Evolutionary conservation across 2,797 vertebrate species (phyloP).

Genomic region (Okamejei kenojei): DNA sequence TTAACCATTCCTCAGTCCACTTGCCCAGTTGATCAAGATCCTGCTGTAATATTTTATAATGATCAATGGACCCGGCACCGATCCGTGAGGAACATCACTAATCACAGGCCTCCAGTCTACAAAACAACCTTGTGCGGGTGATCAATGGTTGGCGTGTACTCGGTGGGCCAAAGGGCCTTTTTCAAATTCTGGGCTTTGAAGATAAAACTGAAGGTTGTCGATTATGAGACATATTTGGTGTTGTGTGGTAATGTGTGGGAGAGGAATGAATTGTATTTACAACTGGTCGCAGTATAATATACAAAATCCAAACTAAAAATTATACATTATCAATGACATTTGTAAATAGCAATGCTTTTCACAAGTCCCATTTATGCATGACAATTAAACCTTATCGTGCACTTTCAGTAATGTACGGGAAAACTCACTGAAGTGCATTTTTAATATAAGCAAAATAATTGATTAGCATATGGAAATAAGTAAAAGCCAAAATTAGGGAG

Average conservation of each 20-base stretch:
- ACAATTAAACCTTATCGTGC: not conserved
- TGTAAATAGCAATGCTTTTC: not conserved
- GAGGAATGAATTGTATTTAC: not conserved
- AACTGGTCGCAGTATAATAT: not conserved
- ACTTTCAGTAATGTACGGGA: not conserved
- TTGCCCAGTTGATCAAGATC: no score
- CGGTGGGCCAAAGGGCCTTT: no score
- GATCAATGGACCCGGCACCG: no score
- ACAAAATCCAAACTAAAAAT: not conserved
- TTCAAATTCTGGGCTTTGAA: not conserved
- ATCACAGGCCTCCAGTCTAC: no score
- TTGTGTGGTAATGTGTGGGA: not conserved
- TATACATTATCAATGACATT: not conserved
- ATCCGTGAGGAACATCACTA: no score
- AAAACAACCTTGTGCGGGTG: no score
- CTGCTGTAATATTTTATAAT: no score
- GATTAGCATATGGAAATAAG: constrained; percentile 32
- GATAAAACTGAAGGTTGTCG: not conserved
- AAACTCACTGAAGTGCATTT: not conserved
- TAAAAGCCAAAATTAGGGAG: constrained; percentile 14
- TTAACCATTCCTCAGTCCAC: no score
- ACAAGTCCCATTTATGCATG: not conserved
- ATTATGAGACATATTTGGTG: not conserved
- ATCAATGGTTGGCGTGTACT: no score
- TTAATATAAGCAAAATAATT: constrained; percentile 31